Conservation (phyloP, 2,888 invertebrate genomes). For the Stratiomys singularior region DNA sequence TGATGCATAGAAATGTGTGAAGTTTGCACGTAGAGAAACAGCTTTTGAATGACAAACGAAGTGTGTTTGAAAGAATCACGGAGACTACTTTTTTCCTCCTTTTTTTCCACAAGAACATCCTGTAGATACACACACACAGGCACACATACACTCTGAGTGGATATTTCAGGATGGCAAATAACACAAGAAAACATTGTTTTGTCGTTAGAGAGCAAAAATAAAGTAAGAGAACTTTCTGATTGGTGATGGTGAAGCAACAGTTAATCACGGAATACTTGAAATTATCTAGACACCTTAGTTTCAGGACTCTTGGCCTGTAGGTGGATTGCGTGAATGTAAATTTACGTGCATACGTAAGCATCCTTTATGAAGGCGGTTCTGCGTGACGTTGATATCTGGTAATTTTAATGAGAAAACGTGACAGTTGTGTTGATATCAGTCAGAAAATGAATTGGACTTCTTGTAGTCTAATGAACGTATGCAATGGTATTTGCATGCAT, state of each 20-base stretch:
- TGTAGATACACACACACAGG: no score
- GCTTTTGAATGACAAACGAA: not conserved
- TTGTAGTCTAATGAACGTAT: no score
- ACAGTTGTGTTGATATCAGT: not conserved
- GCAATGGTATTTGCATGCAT: no score
- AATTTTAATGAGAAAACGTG: not conserved
- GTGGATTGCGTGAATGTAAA: not conserved
- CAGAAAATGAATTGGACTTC: not conserved
- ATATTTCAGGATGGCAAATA: no score
- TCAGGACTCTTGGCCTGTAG: no score
- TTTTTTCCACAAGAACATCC: no score
- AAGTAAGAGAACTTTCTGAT: not conserved
- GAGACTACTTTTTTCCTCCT: no score
- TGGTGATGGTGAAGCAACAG: not conserved
- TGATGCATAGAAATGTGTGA: slow-evolving; percentile 26
- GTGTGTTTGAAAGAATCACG: no score
- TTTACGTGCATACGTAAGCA: no score
- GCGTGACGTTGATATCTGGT: not conserved
- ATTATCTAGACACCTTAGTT: no score
- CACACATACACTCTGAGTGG: no score
- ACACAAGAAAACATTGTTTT: no score
- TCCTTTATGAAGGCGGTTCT: not conserved
- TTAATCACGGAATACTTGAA: not conserved
- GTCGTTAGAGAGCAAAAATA: not conserved
- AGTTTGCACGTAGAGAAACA: not conserved